Percentiles rank a stretch among this genome's conserved stretches.
Evolutionary conservation across 2,797 vertebrate species (phyloP).

Genomic region (Pseudochirops cupreus): DNA sequence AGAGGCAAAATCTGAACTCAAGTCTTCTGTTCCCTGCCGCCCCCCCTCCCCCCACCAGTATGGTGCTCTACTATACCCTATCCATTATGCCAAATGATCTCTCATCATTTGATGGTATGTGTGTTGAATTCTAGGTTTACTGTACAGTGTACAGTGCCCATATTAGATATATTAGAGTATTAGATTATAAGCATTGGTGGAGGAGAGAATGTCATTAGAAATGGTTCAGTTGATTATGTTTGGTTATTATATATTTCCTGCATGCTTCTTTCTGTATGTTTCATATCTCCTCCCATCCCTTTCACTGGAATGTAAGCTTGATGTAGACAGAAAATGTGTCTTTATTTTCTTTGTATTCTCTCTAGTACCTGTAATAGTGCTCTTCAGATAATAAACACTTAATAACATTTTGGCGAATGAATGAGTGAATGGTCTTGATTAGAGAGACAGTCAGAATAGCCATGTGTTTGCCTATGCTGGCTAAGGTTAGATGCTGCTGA

Average conservation of each 20-base stretch:
- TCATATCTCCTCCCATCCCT: neutral
- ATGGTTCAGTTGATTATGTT: neutral
- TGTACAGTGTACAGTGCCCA: neutral
- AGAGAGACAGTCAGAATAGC: neutral
- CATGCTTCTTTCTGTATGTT: neutral
- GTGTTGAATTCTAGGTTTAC: neutral
- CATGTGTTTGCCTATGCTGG: neutral
- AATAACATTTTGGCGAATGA: neutral
- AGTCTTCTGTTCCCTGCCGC: neutral
- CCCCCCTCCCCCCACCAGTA: neutral
- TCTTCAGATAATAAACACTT: neutral
- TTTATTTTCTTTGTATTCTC: neutral
- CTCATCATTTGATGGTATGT: neutral
- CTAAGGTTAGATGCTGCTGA: neutral
- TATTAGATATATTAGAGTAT: neutral
- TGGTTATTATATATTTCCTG: neutral
- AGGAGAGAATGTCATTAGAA: neutral
- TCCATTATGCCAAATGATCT: neutral
- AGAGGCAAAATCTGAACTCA: neutral
- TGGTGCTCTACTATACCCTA: neutral
- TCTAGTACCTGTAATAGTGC: neutral
- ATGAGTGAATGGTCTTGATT: neutral
- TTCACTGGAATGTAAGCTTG: neutral
- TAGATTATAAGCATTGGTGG: neutral
- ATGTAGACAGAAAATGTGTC: neutral